phyloP scores from a whole-genome alignment of 2,113 vertebrate species.

The Turnix velox region DNA sequence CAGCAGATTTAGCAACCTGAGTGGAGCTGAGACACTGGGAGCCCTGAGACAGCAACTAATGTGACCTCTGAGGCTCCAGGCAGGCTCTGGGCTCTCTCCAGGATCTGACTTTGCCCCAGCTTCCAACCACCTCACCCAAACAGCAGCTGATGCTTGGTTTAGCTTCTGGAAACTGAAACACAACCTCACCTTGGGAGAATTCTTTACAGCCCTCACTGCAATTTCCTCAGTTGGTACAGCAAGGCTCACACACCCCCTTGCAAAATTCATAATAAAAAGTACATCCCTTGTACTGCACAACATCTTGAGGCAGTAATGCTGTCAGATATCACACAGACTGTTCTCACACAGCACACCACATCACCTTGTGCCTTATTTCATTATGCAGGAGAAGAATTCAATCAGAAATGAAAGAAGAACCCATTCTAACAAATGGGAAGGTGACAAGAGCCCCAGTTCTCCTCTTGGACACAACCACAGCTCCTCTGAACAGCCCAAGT shows the following conservation, averaged over 20 bases:
- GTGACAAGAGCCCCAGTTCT: neutral
- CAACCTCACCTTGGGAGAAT: neutral
- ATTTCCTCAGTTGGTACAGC: neutral
- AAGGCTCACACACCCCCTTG: fast-evolving
- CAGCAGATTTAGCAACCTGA: neutral
- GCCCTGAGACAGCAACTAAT: neutral
- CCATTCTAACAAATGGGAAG: neutral
- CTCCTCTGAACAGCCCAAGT: neutral
- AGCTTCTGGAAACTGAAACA: neutral
- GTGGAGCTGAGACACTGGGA: fast-evolving
- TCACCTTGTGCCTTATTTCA: neutral
- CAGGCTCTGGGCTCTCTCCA: fast-evolving
- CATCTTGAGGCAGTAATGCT: neutral
- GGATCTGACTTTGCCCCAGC: neutral
- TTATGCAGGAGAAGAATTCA: neutral
- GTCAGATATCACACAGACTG: neutral
- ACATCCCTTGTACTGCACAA: neutral
- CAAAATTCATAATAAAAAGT: neutral
- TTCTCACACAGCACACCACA: slow-evolving; percentile 13
- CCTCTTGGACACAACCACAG: slow-evolving; percentile 21
- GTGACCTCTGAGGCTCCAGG: neutral
- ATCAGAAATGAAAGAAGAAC: slow-evolving; percentile 20
- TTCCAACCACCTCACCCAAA: neutral
- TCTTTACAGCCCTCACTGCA: neutral
- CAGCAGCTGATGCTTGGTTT: neutral